These are phyloP conservation scores for Yoshiicerus persimilis DNA, from an alignment of 1,140 invertebrate genomes.

Conservation along the genomic window DNA sequence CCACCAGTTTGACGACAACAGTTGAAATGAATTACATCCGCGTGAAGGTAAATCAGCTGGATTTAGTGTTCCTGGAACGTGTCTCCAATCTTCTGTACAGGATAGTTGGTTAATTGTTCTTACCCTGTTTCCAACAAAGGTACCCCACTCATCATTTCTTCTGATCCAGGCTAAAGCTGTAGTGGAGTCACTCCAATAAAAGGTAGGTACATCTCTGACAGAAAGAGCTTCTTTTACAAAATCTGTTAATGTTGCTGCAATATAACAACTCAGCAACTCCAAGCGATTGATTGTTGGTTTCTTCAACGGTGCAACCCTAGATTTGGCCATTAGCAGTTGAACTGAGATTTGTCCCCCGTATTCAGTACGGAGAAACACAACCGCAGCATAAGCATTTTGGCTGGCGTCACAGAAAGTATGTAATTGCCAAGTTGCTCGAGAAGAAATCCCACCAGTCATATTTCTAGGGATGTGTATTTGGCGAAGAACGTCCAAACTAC, in stretches of 20 bases:
- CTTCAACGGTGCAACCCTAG: slow-evolving; percentile 50
- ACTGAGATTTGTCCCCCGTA: background rate
- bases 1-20: background rate
- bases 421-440: background rate
- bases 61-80: slow-evolving; percentile 32
- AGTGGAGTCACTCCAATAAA: slow-evolving; percentile 51
- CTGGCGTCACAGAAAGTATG: too few relatives aligned
- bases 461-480: slow-evolving; percentile 47
- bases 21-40: background rate
- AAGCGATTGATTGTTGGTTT: slow-evolving; percentile 50
- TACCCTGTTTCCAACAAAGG: slow-evolving; percentile 42
- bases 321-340: background rate
- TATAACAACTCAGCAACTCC: slow-evolving; percentile 52
- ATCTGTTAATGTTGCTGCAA: slow-evolving; percentile 50
- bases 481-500: background rate
- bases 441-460: background rate
- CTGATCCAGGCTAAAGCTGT: slow-evolving; percentile 50
- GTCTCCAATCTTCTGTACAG: background rate
- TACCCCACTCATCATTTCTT: slow-evolving; percentile 37
- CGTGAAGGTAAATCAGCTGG: slow-evolving; percentile 38
- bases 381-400: too few relatives aligned
- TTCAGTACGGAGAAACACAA: too few relatives aligned
- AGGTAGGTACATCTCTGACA: background rate
- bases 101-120: slow-evolving; percentile 25
- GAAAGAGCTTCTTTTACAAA: background rate